These are phyloP conservation scores for Choristoneura fumiferana DNA, from an alignment of 1,140 invertebrate genomes.

Conservation along the genomic window DNA sequence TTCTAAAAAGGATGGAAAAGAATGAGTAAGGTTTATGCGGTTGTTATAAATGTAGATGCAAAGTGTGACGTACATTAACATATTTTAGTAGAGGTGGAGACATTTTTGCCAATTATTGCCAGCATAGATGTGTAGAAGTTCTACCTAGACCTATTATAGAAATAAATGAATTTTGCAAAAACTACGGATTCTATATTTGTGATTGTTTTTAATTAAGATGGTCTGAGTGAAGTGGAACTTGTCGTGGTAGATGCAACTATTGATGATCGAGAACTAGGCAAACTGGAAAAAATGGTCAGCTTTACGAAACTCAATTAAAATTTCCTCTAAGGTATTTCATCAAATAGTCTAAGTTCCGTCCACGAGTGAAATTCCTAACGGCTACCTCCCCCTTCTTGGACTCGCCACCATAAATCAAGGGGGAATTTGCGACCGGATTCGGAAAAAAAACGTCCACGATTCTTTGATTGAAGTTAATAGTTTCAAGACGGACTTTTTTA, in stretches of 20 bases:
- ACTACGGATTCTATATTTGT: too few relatives aligned
- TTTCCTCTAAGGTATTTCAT: conserved; percentile 13
- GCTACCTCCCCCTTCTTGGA: conserved; percentile 6
- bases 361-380: conserved; percentile 20
- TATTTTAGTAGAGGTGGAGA: not conserved
- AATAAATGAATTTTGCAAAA: too few relatives aligned
- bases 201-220: too few relatives aligned
- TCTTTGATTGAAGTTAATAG: conserved; percentile 21
- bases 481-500: conserved; percentile 8
- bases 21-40: conserved; percentile 9
- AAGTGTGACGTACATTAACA: conserved; percentile 7
- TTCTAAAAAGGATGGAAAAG: conserved; percentile 23
- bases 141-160: too few relatives aligned
- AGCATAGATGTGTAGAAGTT: too few relatives aligned
- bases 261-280: too few relatives aligned
- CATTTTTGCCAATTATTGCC: too few relatives aligned
- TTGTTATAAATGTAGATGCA: conserved; percentile 8
- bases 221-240: too few relatives aligned
- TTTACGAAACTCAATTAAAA: conserved; percentile 16
- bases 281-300: not conserved
- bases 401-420: conserved; percentile 16
- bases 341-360: conserved; percentile 18
- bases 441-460: conserved; percentile 3
- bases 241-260: too few relatives aligned
- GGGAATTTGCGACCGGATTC: conserved; percentile 13